Percentiles rank a stretch among this genome's conserved stretches.
Evolutionary conservation across 2,888 invertebrate genomes (phyloP).

Genomic region (Alentia gelatinosa): DNA sequence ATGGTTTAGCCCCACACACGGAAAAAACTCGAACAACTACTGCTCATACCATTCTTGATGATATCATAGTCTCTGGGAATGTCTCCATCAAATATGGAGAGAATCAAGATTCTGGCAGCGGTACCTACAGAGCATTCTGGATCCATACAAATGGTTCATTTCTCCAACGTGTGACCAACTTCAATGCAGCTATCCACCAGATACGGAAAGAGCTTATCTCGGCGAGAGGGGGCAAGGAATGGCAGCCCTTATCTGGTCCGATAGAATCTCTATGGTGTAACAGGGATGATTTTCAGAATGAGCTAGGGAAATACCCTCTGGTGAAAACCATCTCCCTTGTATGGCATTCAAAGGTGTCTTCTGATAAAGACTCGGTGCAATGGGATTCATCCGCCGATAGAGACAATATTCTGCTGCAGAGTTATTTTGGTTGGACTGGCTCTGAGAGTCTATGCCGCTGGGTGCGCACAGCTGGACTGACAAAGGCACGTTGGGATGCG

Average conservation of each 20-base stretch:
- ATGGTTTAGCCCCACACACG: too few species aligned
- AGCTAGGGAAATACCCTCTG: constrained; percentile 50
- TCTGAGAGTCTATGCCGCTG: constrained; percentile 62
- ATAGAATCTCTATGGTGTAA: constrained; percentile 63
- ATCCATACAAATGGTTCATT: constrained; percentile 18
- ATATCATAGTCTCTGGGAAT: not conserved
- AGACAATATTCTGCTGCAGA: constrained; percentile 59
- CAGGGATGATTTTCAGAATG: constrained; percentile 61
- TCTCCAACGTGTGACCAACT: constrained; percentile 42
- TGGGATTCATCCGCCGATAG: constrained; percentile 58
- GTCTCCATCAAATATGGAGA: not conserved
- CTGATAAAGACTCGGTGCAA: not conserved
- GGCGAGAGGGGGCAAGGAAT: constrained; percentile 12
- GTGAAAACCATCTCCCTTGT: constrained; percentile 58
- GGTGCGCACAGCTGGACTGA: constrained; percentile 62
- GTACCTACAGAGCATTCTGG: constrained; percentile 1
- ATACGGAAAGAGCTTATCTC: constrained; percentile 54
- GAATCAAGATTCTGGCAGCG: constrained; percentile 7
- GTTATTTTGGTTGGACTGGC: constrained; percentile 64
- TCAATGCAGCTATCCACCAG: constrained; percentile 48
- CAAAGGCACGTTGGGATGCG: constrained; percentile 65
- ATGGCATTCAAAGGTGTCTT: constrained; percentile 46
- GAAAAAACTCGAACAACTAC: not conserved
- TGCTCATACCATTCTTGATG: not conserved
- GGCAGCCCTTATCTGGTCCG: constrained; percentile 38